phyloP scores from a whole-genome alignment of 2,113 vertebrate genomes.

The Agapornis roseicollis region DNA sequence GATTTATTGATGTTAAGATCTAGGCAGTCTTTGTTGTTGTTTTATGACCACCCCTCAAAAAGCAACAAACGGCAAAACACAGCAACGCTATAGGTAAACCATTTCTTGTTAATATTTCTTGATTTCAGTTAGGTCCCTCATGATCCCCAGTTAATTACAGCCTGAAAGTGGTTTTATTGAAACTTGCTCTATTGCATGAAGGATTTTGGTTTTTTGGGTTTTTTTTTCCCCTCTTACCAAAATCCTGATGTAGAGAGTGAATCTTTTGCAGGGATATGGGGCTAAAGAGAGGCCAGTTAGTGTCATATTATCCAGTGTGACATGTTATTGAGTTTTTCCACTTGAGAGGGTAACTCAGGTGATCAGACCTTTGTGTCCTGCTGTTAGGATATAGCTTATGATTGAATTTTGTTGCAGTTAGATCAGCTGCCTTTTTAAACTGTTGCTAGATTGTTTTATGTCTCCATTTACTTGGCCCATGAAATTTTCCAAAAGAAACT shows the following conservation, averaged over 20 bases:
- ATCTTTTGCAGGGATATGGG: neutral
- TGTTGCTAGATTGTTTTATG: neutral
- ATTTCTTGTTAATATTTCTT: neutral
- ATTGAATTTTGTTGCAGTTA: neutral
- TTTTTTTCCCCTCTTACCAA: neutral
- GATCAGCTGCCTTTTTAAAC: neutral
- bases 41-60: neutral
- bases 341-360: neutral
- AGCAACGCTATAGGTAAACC: neutral
- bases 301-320: neutral
- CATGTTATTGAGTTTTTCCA: conserved; percentile 36
- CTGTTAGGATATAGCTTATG: neutral
- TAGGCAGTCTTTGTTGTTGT: neutral
- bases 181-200: neutral
- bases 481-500: neutral
- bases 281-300: neutral
- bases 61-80: neutral
- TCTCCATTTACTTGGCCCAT: neutral
- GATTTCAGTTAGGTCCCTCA: neutral
- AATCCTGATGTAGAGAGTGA: neutral
- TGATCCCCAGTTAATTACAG: neutral
- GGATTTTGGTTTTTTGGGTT: neutral
- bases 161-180: neutral
- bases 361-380: neutral
- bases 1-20: neutral